Conservation (phyloP, 2,888 invertebrate species). For the Scrobipalpa costella region DNA sequence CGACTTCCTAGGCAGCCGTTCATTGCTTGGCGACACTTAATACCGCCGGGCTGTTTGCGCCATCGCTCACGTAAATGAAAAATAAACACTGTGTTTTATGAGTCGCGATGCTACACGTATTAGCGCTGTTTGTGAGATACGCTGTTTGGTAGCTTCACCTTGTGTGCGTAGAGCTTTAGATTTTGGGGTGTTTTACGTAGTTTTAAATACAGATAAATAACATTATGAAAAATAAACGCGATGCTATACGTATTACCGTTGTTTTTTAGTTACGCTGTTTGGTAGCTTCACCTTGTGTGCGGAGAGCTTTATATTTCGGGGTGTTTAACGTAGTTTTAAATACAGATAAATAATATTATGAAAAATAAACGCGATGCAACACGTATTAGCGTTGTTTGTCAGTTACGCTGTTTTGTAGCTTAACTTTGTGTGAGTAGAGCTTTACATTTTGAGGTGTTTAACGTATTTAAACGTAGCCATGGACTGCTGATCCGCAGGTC, state of each 20-base stretch:
- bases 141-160: conserved; percentile 24
- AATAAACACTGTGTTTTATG: conserved; percentile 75
- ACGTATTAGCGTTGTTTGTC: conserved; percentile 68
- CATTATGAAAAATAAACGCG: conserved; percentile 78
- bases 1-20: too few relatives aligned
- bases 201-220: too few relatives aligned
- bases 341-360: too few relatives aligned
- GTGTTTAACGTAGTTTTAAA: too few relatives aligned
- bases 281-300: conserved; percentile 26
- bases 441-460: too few relatives aligned
- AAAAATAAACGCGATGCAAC: conserved; percentile 74
- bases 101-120: conserved; percentile 63
- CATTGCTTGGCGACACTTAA: too few relatives aligned
- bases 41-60: conserved; percentile 51
- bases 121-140: conserved; percentile 61
- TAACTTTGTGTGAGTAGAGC: conserved; percentile 23
- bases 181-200: too few relatives aligned
- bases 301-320: neutral
- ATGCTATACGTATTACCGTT: conserved; percentile 67
- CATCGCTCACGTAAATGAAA: conserved; percentile 72
- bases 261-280: conserved; percentile 49
- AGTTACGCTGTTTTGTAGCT: conserved; percentile 33
- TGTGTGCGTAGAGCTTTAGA: conserved; percentile 20
- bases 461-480: too few relatives aligned
- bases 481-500: too few relatives aligned